These are phyloP conservation scores for Ectemnius lituratus DNA, from an alignment of 2,888 invertebrate genomes.

Conservation along the genomic window DNA sequence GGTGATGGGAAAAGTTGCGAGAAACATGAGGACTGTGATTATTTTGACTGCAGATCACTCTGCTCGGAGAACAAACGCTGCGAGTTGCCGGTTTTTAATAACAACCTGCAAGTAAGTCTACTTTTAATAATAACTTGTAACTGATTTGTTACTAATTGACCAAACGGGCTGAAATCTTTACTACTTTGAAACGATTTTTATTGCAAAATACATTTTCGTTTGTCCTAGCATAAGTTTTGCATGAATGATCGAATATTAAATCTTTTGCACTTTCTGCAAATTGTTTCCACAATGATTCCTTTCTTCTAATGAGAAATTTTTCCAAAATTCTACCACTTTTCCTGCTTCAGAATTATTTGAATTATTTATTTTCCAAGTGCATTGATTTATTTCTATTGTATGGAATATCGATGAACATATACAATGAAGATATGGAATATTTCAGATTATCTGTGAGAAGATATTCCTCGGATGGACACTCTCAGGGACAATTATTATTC, in stretches of 20 bases:
- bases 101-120: conserved; percentile 80
- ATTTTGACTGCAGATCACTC: conserved; percentile 83
- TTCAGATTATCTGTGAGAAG: conserved; percentile 83
- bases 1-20: conserved; percentile 79
- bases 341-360: too few species aligned
- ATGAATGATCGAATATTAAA: too few species aligned
- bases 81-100: conserved; percentile 80
- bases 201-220: too few species aligned
- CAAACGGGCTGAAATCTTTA: too few species aligned
- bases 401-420: not conserved
- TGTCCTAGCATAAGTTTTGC: too few species aligned
- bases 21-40: conserved; percentile 83
- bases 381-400: not conserved
- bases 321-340: too few species aligned
- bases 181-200: too few species aligned
- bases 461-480: conserved; percentile 83
- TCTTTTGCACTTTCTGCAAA: too few species aligned
- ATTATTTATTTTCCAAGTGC: not conserved
- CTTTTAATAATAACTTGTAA: too few species aligned
- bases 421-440: conserved; percentile 19
- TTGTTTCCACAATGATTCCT: too few species aligned
- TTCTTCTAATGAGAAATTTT: too few species aligned
- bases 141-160: too few species aligned
- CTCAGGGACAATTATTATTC: conserved; percentile 81
- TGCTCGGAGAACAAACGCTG: conserved; percentile 81